Evolutionary conservation across 37 sponge, comb jelly and placozoan genomes (phyloP).

Genomic region (Hormiphora californensis): DNA sequence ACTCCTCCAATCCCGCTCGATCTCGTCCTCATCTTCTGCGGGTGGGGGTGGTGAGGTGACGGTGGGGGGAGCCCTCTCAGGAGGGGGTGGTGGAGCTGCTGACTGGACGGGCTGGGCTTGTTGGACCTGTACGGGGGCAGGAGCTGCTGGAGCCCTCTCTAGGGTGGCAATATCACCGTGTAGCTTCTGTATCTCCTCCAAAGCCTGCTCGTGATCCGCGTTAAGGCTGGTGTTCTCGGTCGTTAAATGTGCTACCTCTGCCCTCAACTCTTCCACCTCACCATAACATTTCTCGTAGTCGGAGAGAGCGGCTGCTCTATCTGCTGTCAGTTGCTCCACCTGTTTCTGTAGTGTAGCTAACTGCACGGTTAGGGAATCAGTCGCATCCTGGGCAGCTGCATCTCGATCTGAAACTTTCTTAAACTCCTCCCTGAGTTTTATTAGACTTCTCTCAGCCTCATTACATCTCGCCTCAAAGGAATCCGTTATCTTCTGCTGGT

Average conservation of each 20-base stretch:
- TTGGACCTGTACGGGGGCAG: not conserved
- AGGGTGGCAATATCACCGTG: conserved; percentile 42
- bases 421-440: not conserved
- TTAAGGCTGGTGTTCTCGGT: not conserved
- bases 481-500: conserved; percentile 35
- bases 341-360: not conserved
- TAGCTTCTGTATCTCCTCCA: conserved; percentile 41
- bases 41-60: conserved; percentile 50
- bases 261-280: conserved; percentile 2
- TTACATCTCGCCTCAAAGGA: not conserved
- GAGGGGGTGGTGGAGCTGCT: not conserved
- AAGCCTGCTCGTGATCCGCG: conserved; percentile 33
- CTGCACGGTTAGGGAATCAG: not conserved
- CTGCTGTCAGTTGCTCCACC: not conserved
- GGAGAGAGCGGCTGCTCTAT: not conserved
- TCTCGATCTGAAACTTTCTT: not conserved
- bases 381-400: not conserved
- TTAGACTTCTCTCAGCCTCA: not conserved
- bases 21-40: conserved; percentile 13
- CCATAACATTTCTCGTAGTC: not conserved
- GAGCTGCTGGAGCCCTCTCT: not conserved
- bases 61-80: not conserved
- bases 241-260: not conserved
- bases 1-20: conserved; percentile 46
- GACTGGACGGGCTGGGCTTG: not conserved